phyloP scores from a whole-genome alignment of 2,797 vertebrate genomes.

The Miichthys miiuy region DNA sequence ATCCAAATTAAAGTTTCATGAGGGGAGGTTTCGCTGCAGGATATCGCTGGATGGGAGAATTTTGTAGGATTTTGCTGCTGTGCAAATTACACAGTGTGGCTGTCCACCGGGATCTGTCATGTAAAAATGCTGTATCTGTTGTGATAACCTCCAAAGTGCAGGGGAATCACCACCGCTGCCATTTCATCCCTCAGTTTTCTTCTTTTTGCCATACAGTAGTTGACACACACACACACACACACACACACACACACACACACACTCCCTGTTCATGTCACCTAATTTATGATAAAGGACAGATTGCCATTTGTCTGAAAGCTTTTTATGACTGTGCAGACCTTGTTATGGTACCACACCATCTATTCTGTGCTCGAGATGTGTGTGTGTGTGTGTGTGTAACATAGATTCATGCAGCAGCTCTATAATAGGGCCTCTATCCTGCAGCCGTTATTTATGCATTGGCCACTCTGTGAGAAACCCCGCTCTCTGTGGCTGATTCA shows the following conservation, averaged over 20 bases:
- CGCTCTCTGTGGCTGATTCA: conserved; percentile 79
- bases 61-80: conserved; percentile 25
- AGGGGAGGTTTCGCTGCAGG: conserved; percentile 23
- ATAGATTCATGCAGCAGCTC: conserved; percentile 56
- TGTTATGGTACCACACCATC: conserved; percentile 79
- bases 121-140: conserved; percentile 26
- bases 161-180: too few relatives aligned
- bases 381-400: conserved; percentile 31
- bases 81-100: conserved; percentile 26
- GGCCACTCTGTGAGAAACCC: conserved; percentile 75
- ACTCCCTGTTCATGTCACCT: conserved; percentile 62
- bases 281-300: conserved; percentile 82
- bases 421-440: conserved; percentile 64
- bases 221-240: conserved; percentile 18
- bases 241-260: conserved; percentile 12
- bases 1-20: conserved; percentile 46
- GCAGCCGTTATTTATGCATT: conserved; percentile 84
- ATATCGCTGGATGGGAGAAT: conserved; percentile 12
- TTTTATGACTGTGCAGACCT: conserved; percentile 82
- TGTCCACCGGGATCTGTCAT: conserved; percentile 30
- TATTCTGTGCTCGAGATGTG: conserved; percentile 71
- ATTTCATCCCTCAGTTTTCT: neutral
- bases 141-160: conserved; percentile 32
- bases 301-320: conserved; percentile 86
- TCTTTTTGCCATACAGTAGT: conserved; percentile 7